Evolutionary conservation across 1,140 invertebrate species (phyloP), one percentile per base, ranked within the genome.

Genomic region (Drosophila grimshawi): DNA sequence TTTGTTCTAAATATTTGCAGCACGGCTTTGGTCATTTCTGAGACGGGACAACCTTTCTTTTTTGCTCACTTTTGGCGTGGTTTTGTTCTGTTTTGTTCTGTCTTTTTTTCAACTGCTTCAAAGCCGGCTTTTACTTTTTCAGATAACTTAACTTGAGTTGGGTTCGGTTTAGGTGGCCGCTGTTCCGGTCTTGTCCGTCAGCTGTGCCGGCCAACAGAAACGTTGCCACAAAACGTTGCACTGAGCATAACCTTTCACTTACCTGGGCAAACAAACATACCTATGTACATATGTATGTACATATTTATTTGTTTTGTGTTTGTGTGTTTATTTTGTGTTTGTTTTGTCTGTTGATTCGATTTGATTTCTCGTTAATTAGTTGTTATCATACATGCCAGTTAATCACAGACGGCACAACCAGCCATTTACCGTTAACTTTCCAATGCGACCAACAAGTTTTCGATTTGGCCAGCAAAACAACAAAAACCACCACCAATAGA

Each of bases 301-400:
- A 8, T 29, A 43, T 68, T 63, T 68, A 29, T 46, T 55, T 51
- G 39, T 52, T 69, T 19, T 55, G 59, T 35, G 32, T 66, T 49
- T 65, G 60, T 60, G 39, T 48, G 55, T 29, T 43, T 30, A 7
- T 56, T 2, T 46, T 29, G 56, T 52, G 32, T 62, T 65, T 76
- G 68, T 48, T 0, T 67, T 66, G 76, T 37, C 53, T 64, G 43
- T 53, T 67, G 59, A 79, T 71, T 83, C 53, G 55, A 86, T 63
- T 86, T 72, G 32, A 67, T 86, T 86, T 81, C 82, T 69, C 65
- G 75, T 72, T 86, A 86, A 86, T 86, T 86, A 81, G 75, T 62
- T 79, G 76, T 78, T 79, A 86, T 81, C 78, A 78, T 81, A 75
- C 70, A 68, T 62, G 51, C 76, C 46, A 62, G 61, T 65, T 77